phyloP scores from a whole-genome alignment of 2,113 vertebrate species.

The Laticauda laticaudata region DNA sequence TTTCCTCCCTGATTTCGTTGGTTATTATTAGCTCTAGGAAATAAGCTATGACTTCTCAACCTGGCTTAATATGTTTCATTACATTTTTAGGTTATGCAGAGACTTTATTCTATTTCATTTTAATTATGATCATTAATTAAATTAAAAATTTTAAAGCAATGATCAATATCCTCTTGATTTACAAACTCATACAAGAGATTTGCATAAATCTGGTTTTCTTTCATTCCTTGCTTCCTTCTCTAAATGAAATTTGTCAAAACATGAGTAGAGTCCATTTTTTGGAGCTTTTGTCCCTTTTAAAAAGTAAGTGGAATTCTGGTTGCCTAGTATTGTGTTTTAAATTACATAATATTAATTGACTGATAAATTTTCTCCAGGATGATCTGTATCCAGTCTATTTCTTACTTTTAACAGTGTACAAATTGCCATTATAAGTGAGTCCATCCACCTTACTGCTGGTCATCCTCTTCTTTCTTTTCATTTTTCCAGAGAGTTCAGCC shows the following conservation, averaged over 20 bases:
- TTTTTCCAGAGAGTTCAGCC: not conserved
- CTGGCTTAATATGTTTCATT: not conserved
- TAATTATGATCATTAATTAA: not conserved
- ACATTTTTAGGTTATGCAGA: not conserved
- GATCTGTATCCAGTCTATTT: not conserved
- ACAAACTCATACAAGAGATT: not conserved
- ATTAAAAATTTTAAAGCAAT: not conserved
- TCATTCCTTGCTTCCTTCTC: not conserved
- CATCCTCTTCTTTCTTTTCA: not conserved
- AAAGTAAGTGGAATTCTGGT: not conserved
- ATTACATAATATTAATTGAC: not conserved
- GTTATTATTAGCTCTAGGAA: not conserved
- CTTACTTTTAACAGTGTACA: not conserved
- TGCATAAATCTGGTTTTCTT: not conserved
- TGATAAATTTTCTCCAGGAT: not conserved
- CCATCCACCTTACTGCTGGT: not conserved
- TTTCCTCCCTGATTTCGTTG: not conserved
- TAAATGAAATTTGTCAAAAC: not conserved
- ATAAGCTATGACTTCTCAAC: not conserved
- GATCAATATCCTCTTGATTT: not conserved
- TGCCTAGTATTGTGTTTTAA: not conserved
- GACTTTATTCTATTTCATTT: not conserved
- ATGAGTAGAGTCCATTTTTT: not conserved
- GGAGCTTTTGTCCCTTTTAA: not conserved
- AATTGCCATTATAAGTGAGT: not conserved